These are phyloP conservation scores for Archilochus colubris DNA, from an alignment of 2,113 vertebrate species.

Conservation along the genomic window DNA sequence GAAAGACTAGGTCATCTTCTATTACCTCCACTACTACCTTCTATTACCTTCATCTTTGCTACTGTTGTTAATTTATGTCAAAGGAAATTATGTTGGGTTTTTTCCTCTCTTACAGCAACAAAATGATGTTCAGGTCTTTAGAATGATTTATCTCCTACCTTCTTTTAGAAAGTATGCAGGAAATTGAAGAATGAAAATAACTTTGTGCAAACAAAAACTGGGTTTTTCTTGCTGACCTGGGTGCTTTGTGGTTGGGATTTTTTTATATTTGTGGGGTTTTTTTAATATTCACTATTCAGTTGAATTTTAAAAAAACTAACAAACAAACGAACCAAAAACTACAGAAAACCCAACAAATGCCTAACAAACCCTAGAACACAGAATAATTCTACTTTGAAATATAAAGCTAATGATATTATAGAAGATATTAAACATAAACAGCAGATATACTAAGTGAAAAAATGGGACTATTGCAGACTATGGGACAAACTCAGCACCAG, in stretches of 20 bases:
- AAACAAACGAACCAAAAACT: not conserved
- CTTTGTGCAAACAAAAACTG: not conserved
- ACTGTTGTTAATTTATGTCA: not conserved
- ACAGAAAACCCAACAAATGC: not conserved
- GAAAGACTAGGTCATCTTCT: not conserved
- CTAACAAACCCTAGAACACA: not conserved
- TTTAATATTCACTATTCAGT: not conserved
- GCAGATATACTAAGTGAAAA: not conserved
- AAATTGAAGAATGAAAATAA: constrained; percentile 19
- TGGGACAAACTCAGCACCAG: not conserved
- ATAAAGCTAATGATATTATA: not conserved
- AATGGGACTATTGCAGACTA: not conserved
- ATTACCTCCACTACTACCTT: not conserved
- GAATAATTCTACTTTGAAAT: not conserved
- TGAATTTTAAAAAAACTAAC: not conserved
- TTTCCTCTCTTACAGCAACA: not conserved
- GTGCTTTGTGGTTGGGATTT: not conserved
- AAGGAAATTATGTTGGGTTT: not conserved
- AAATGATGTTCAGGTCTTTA: not conserved
- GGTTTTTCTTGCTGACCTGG: not conserved
- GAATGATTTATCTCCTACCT: not conserved
- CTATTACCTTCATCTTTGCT: not conserved
- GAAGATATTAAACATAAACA: not conserved
- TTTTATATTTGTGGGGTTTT: not conserved
- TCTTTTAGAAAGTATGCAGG: not conserved